Evolutionary conservation across 2,797 vertebrate species (phyloP).

Genomic region (Sorex maritimensis): DNA sequence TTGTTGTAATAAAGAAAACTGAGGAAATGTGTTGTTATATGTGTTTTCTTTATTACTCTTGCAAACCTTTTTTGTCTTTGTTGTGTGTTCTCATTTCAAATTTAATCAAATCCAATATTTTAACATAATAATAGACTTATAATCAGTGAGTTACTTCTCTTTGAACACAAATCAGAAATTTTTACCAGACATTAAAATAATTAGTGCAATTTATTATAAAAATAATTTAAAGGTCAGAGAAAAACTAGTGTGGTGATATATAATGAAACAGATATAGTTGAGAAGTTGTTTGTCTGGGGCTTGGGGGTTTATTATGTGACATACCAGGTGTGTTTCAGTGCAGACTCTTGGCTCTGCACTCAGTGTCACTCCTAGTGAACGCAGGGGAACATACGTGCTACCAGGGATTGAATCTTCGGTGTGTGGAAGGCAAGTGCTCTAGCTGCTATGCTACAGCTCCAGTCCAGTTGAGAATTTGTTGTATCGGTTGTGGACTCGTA

Average conservation of each 20-base stretch:
- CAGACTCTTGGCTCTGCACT: no score
- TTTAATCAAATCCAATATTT: conserved; percentile 42
- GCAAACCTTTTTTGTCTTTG: conserved; percentile 56
- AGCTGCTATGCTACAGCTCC: no score
- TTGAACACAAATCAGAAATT: not conserved
- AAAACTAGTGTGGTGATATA: not conserved
- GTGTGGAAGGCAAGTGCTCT: no score
- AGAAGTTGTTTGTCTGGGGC: not conserved
- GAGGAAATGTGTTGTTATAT: conserved; percentile 86
- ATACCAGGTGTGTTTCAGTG: no score
- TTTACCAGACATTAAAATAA: not conserved
- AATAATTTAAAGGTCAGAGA: no score
- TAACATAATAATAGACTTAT: not conserved
- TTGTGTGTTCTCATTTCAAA: conserved; percentile 75
- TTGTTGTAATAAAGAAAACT: conserved; percentile 91
- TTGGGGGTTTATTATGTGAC: no score
- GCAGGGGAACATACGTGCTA: no score
- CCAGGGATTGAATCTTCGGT: no score
- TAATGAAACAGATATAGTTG: not conserved
- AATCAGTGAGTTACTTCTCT: not conserved
- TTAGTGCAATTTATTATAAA: no score
- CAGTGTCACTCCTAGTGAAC: no score
- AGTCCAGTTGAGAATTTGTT: no score
- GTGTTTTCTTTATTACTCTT: conserved; percentile 90
- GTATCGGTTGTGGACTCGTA: no score